These are phyloP conservation scores for Gymnobelideus leadbeateri DNA, from an alignment of 2,113 vertebrate species.

Conservation along the genomic window DNA sequence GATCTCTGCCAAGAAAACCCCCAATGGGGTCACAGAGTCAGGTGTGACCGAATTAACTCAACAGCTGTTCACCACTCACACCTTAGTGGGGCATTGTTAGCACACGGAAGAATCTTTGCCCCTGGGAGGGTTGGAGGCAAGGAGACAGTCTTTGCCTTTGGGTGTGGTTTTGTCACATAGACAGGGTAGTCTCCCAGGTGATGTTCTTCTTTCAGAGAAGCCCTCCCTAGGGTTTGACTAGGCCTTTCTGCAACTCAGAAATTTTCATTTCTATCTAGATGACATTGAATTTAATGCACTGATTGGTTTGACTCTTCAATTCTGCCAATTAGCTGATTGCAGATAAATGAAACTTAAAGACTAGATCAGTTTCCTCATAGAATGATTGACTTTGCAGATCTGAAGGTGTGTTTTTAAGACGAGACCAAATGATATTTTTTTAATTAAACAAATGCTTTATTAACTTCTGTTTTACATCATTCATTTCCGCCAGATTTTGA, in stretches of 20 bases:
- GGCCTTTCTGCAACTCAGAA: not conserved
- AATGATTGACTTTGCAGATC: not conserved
- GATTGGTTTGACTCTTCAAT: not conserved
- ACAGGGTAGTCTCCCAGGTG: not conserved
- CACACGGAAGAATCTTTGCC: not conserved
- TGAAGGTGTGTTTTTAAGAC: not conserved
- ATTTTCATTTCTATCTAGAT: not conserved
- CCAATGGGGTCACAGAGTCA: not conserved
- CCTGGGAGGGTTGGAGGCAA: too few species aligned
- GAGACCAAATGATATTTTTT: not conserved
- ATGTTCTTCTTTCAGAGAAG: not conserved
- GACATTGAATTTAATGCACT: not conserved
- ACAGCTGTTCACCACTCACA: not conserved
- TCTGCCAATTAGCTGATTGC: slow-evolving; percentile 17
- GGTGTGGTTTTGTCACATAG: not conserved
- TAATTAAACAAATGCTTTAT: too few species aligned
- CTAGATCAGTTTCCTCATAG: not conserved
- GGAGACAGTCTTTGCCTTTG: not conserved
- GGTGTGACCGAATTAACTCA: not conserved
- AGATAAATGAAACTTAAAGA: slow-evolving; percentile 5
- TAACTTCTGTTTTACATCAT: too few species aligned
- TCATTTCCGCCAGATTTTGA: too few species aligned
- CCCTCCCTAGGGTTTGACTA: not conserved
- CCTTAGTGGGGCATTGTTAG: not conserved
- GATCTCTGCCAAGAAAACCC: not conserved